Base-by-base conservation (phyloP, 2,797 vertebrate genomes). In the Cetoscarus ocellatus region DNA sequence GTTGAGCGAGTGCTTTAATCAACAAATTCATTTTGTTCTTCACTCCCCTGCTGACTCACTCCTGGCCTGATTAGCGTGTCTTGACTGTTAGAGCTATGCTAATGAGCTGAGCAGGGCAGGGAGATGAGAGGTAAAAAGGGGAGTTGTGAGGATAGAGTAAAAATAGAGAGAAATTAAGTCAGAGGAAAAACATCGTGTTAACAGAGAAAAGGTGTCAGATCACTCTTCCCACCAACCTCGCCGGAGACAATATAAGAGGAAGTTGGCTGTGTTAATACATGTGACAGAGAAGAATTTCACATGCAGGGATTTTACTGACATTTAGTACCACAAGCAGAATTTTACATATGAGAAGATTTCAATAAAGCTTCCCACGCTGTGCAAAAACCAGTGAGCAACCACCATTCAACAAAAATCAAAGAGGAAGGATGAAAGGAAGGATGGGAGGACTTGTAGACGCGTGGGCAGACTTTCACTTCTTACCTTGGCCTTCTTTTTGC, bases 401-500 rank as follows among this genome's bases (percentile, higher is more conserved):
- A 36, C 6, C 15, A 45, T 3, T 9, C 40, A 42, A 56, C 38
- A 51, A 17, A 52, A 8, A 13, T 6, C 5, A 36, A 14, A 0
- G 5, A 18, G 9, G 51, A 14, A 27, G 19, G 44, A 66, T 43
- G 44, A 50, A 47, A 44, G 61, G 54, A 68, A 0, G 45, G 54
- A 67, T 8, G 38, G 63, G 45, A 3, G 27, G 74, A 39, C 38
- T 14, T 53, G 38, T 49, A 75, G 64, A 52, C 35, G 94, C 51
- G 82, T 43, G 54, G 70, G 50, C 56, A 69, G 90, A 93, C 87
- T 89, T 94, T 88, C 93, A 92, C 92, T 84, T 96, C 97, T 98
- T 95, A 99, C 97, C 97, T 69, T 96, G 95, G 92, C 96, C 96
- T 96, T 97, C 97, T 94, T 92, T 97, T 91, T 98, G 97, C 90